Evolutionary conservation across 2,113 vertebrate genomes (phyloP).

Genomic region (Xiphorhynchus elegans): DNA sequence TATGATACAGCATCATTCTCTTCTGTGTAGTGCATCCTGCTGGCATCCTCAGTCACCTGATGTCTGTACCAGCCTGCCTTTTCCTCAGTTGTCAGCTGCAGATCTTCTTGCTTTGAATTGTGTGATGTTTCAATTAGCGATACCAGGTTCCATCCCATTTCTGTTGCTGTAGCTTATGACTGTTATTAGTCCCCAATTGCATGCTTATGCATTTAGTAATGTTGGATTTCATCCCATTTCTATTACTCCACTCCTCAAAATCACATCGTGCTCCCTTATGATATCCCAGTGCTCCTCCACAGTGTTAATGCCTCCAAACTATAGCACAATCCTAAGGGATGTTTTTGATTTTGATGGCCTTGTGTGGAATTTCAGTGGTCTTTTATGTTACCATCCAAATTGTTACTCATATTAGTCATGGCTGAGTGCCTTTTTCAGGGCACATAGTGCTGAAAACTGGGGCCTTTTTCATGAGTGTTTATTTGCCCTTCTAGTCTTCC

Average conservation of each 20-base stretch:
- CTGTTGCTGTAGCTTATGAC: constrained; percentile 24
- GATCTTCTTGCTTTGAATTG: neutral
- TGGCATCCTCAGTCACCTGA: neutral
- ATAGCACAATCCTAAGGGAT: neutral
- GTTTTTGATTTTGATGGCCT: neutral
- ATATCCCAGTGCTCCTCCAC: neutral
- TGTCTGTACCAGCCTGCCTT: neutral
- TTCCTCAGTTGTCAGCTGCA: neutral
- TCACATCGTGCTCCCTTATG: constrained; percentile 18
- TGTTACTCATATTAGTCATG: neutral
- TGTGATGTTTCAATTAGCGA: constrained; percentile 21
- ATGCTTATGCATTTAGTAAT: constrained; percentile 56
- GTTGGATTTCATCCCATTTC: constrained; percentile 32
- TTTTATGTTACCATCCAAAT: neutral
- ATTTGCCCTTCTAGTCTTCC: neutral
- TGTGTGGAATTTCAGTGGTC: neutral
- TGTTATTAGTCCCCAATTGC: constrained; percentile 46
- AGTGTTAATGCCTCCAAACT: neutral
- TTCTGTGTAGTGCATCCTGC: neutral
- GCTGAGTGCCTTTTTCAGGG: neutral
- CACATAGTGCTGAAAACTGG: neutral
- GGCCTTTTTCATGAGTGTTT: neutral
- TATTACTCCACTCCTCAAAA: constrained; percentile 35
- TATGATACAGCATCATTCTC: neutral
- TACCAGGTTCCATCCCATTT: neutral